These are phyloP conservation scores for Eugnorisma glareosa DNA, from an alignment of 2,888 invertebrate species.

Conservation along the genomic window DNA sequence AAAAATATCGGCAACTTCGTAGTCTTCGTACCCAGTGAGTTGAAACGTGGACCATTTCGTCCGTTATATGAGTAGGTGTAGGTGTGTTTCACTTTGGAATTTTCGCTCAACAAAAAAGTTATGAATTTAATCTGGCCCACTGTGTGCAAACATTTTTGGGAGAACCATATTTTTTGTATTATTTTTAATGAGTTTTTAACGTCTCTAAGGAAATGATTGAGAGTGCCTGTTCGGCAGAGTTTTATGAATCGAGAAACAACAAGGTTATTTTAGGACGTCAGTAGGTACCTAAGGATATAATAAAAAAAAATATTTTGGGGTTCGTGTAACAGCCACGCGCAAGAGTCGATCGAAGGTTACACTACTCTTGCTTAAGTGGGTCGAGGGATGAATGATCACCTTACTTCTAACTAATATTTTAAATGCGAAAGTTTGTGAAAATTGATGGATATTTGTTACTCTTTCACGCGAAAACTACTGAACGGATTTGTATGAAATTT, in stretches of 20 bases:
- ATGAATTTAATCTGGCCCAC: constrained; percentile 52
- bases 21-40: background rate
- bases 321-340: background rate
- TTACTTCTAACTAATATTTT: too few relatives aligned
- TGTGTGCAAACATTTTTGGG: constrained; percentile 47
- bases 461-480: too few relatives aligned
- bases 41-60: constrained; percentile 12
- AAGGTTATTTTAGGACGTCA: constrained; percentile 33
- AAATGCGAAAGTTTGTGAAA: too few relatives aligned
- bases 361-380: background rate
- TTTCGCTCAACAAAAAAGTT: constrained; percentile 58
- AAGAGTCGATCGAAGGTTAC: background rate
- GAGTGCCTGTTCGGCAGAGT: constrained; percentile 58
- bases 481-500: too few relatives aligned
- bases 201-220: constrained; percentile 66
- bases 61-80: background rate
- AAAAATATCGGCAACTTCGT: background rate
- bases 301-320: background rate
- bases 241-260: constrained; percentile 53
- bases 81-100: constrained; percentile 20
- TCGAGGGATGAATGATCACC: too few relatives aligned
- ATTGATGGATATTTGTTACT: too few relatives aligned
- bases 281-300: background rate
- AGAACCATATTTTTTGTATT: constrained; percentile 57
- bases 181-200: constrained; percentile 65